Conservation (phyloP, 2,888 invertebrate genomes). For the Agrochola macilenta region DNA sequence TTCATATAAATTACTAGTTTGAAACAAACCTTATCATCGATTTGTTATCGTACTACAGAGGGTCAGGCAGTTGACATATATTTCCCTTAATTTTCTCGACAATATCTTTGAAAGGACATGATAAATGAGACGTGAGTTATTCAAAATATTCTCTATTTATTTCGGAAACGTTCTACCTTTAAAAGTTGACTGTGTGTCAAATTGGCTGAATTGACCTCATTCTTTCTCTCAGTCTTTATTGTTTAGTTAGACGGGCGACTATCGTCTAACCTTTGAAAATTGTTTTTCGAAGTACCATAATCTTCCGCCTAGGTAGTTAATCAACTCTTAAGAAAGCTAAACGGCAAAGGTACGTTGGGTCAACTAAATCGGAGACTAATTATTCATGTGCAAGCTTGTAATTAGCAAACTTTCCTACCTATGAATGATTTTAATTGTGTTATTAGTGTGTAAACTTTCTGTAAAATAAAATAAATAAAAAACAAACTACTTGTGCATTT, state of each 20-base stretch:
- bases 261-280: background rate
- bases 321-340: conserved; percentile 2
- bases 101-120: conserved; percentile 44
- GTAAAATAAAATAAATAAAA: too few species aligned
- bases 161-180: background rate
- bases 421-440: too few species aligned
- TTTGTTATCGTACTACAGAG: conserved; percentile 29
- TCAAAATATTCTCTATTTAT: conserved; percentile 33
- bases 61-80: conserved; percentile 40
- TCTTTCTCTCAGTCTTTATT: background rate
- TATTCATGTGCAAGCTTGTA: too few species aligned
- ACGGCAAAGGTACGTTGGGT: background rate
- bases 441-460: too few species aligned
- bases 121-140: conserved; percentile 48
- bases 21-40: conserved; percentile 17
- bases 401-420: too few species aligned
- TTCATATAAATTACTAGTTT: background rate
- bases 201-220: conserved; percentile 20
- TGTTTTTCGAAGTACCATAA: background rate
- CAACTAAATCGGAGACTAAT: background rate
- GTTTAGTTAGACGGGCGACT: background rate
- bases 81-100: conserved; percentile 46
- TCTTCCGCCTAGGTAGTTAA: background rate
- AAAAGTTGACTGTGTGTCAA: conserved; percentile 13
- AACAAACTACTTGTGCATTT: background rate